Base-by-base conservation (phyloP, 2,797 vertebrate genomes). In the Liparis tanakae region DNA sequence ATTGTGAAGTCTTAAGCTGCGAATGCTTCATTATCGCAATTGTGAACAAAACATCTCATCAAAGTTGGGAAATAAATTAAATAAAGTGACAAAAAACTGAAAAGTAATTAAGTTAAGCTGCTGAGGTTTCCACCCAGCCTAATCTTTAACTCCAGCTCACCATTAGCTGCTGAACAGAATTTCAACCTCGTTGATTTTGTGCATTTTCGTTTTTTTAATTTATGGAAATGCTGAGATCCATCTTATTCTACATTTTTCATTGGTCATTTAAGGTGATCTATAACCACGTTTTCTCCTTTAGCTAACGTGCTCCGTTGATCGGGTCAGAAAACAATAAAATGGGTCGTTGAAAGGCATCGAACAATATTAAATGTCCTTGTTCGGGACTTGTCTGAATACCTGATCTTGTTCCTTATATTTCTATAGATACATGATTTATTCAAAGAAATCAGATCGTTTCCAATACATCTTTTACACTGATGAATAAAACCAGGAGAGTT, bases 401-500 rank as follows among this genome's bases (percentile, higher is more conserved):
- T 7, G 34, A 48, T 48, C 43, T 63, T n/a, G 13, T 2, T 65
- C 22, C 5, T 41, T 48, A 30, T 55, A 41, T 50, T 13, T 37
- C 15, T 46, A 37, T 36, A 33, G 1, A 59, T 12, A 54, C 53
- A 62, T 36, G n/a, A 7, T 66, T 67, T 22, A 58, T 43, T 15
- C 1, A 72, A 58, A 70, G 46, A 75, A 33, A 33, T 5, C 43
- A 62, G 63, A 68, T 64, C 51, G 39, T 69, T 56, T 62, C 48
- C 1, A n/a, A 62, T 51, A 57, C 60, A 61, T 55, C 22, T 58
- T 67, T 36, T 64, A 25, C 7, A 33, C 30, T 55, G 36, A 68
- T 44, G 48, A 73, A 56, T 71, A 33, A 12, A 62, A 51, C 50
- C 14, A 30, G 3, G 14, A 30, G 15, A 48, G 41, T 41, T 68